Evolutionary conservation across 2,113 vertebrate genomes (phyloP).

Genomic region (Sceloporus undulatus): DNA sequence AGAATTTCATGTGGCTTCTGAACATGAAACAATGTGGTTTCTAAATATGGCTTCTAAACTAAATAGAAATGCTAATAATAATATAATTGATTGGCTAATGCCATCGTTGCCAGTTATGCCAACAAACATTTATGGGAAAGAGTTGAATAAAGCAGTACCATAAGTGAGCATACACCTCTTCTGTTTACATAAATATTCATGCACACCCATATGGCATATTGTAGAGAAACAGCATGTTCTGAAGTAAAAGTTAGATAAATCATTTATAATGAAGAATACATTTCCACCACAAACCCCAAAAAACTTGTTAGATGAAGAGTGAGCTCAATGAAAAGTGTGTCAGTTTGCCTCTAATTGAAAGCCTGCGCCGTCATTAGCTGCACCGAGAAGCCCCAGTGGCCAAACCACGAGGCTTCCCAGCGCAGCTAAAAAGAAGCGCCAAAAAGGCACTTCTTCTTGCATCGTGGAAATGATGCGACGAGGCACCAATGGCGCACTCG

Average conservation of each 20-base stretch:
- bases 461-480: no score
- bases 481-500: no score
- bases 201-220: conserved; percentile 2
- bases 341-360: background rate
- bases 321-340: background rate
- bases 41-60: background rate
- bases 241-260: background rate
- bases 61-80: background rate
- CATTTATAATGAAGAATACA: background rate
- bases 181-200: background rate
- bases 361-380: no score
- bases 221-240: background rate
- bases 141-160: background rate
- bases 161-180: background rate
- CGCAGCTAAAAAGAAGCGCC: no score
- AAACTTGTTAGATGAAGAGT: background rate
- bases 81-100: conserved; percentile 5
- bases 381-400: no score
- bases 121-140: background rate
- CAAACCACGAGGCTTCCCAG: no score
- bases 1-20: background rate
- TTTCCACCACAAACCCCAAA: background rate
- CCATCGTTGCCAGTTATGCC: background rate
- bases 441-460: no score
- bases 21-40: conserved; percentile 8